Conservation (phyloP, 2,888 invertebrate species). For the Himalopsyche japonica region DNA sequence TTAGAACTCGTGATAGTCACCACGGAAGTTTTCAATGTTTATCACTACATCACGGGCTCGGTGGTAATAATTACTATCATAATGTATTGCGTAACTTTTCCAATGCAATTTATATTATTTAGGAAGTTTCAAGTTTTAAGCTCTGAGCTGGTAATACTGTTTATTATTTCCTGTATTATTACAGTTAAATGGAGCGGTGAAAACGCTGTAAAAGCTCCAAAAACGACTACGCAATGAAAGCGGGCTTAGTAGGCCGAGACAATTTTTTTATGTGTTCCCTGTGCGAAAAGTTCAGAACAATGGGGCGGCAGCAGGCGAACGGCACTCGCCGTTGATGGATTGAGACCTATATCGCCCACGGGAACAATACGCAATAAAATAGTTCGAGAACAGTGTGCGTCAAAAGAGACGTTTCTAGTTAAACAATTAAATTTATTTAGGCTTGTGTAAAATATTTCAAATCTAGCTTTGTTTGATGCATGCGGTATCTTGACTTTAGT, state of each 20-base stretch:
- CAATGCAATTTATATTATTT: too few species aligned
- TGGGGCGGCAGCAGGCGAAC: background rate
- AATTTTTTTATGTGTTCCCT: background rate
- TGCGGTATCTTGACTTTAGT: too few species aligned
- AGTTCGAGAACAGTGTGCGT: background rate
- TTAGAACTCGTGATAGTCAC: too few species aligned
- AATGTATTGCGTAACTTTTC: too few species aligned
- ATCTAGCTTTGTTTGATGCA: too few species aligned
- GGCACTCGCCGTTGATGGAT: constrained; percentile 4
- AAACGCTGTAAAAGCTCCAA: background rate
- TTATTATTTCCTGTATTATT: background rate
- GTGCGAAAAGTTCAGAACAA: background rate
- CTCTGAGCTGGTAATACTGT: too few species aligned
- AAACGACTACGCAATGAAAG: background rate
- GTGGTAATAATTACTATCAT: too few species aligned
- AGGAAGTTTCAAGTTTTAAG: too few species aligned
- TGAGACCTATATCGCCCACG: background rate
- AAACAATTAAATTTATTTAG: too few species aligned
- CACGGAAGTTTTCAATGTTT: too few species aligned
- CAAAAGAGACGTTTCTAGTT: background rate
- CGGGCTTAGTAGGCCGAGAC: background rate
- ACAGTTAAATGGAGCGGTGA: background rate
- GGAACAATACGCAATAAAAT: background rate
- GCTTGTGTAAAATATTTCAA: too few species aligned
- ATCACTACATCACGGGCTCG: too few species aligned